Conservation (phyloP, 2,797 vertebrate species). For the Chrysocyon brachyurus region DNA sequence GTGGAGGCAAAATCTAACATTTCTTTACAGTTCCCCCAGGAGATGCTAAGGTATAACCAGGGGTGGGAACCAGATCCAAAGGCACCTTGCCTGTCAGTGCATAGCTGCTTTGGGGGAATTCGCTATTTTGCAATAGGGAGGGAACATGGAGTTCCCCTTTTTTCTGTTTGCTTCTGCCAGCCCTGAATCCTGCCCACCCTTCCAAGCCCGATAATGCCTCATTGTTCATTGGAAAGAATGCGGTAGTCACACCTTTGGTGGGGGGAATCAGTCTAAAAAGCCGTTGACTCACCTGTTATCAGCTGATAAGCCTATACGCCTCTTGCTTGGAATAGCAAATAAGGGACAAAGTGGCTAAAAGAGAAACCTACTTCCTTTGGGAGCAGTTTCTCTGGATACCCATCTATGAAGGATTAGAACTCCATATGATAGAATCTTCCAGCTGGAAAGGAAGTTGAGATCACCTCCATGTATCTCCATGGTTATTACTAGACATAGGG, state of each 20-base stretch:
- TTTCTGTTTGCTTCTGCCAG: constrained; percentile 81
- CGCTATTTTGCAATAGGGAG: constrained; percentile 70
- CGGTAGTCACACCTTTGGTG: constrained; percentile 80
- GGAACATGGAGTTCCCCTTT: constrained; percentile 68
- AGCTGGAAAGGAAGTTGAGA: background rate
- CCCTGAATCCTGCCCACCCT: constrained; percentile 71
- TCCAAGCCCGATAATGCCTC: constrained; percentile 82
- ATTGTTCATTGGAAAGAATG: constrained; percentile 84
- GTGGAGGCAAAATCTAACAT: background rate
- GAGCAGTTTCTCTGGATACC: background rate
- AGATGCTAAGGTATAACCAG: background rate
- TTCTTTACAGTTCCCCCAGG: background rate
- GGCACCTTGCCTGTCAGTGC: background rate
- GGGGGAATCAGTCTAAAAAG: constrained; percentile 83
- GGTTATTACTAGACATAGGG: background rate
- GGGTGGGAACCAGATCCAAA: background rate
- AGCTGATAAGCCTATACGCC: constrained; percentile 85
- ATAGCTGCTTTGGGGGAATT: background rate
- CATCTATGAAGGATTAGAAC: background rate
- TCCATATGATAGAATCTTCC: background rate
- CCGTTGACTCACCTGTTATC: constrained; percentile 79
- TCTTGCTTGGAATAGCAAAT: constrained; percentile 79
- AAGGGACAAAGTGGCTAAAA: constrained; percentile 66
- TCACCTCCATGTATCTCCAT: background rate
- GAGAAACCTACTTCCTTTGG: constrained; percentile 18